Conservation (phyloP, 2,888 invertebrate genomes). For the Drosophila anceps region DNA sequence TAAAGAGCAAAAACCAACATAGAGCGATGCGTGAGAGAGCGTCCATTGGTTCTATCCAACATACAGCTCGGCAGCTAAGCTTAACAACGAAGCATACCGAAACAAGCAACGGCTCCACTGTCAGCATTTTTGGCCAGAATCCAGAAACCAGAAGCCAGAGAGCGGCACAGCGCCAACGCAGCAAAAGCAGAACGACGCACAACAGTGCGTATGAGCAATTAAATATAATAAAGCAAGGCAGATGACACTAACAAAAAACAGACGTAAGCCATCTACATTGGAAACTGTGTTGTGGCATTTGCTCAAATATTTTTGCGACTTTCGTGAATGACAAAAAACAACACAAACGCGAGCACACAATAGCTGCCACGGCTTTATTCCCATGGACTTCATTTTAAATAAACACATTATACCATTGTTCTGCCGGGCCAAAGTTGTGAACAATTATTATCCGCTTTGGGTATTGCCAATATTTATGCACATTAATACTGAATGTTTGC, state of each 20-base stretch:
- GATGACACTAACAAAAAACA: slow-evolving; percentile 48
- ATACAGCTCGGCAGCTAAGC: slow-evolving; percentile 14
- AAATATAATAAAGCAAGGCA: slow-evolving; percentile 67
- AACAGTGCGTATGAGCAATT: slow-evolving; percentile 72
- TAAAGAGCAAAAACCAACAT: slow-evolving; percentile 20
- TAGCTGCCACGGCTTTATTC: neutral
- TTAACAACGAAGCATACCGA: slow-evolving; percentile 35
- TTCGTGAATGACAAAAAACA: slow-evolving; percentile 25
- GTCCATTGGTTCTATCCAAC: slow-evolving; percentile 9
- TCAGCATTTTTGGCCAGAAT: slow-evolving; percentile 62
- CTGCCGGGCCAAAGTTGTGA: slow-evolving; percentile 24
- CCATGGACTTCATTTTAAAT: slow-evolving; percentile 1
- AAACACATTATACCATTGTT: neutral
- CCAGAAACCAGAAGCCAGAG: neutral
- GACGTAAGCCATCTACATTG: slow-evolving; percentile 37
- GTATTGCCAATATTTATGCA: slow-evolving; percentile 12
- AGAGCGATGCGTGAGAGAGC: slow-evolving; percentile 18
- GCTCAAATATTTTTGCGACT: slow-evolving; percentile 61
- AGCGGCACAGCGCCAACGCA: slow-evolving; percentile 3
- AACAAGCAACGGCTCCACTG: slow-evolving; percentile 38
- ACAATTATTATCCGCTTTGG: slow-evolving; percentile 32
- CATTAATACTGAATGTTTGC: slow-evolving; percentile 10
- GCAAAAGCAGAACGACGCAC: slow-evolving; percentile 34
- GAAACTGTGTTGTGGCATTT: slow-evolving; percentile 58
- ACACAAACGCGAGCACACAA: neutral